A percentile compares a stretch with the other conserved stretches of the same genome.
Evolutionary conservation across 2,888 invertebrate genomes (phyloP).

Genomic region (Amphipyra berbera): DNA sequence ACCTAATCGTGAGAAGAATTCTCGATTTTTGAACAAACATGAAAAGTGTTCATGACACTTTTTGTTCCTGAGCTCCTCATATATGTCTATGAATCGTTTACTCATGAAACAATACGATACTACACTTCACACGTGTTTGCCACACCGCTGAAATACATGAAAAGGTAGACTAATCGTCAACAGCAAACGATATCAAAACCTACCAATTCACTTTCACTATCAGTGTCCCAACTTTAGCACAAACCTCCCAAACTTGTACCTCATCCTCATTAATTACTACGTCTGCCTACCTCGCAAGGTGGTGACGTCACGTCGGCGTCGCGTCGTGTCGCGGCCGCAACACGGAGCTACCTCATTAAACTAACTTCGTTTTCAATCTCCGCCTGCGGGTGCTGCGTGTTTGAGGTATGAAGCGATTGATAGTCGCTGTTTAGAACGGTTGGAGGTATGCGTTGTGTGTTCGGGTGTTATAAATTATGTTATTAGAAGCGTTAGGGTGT

Average conservation of each 20-base stretch:
- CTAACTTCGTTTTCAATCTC: constrained; percentile 60
- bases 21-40: too few relatives aligned
- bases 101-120: too few relatives aligned
- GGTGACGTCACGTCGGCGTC: constrained; percentile 24
- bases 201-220: background rate
- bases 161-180: too few relatives aligned
- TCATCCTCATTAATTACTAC: constrained; percentile 43
- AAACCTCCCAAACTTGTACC: constrained; percentile 14
- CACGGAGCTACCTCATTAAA: constrained; percentile 57
- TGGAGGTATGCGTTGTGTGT: constrained; percentile 24
- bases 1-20: too few relatives aligned
- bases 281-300: constrained; percentile 42
- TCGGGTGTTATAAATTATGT: constrained; percentile 31
- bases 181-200: too few relatives aligned
- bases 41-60: too few relatives aligned
- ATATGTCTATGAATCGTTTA: too few relatives aligned
- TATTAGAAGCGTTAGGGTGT: constrained; percentile 1
- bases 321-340: constrained; percentile 29
- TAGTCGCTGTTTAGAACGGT: constrained; percentile 31
- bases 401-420: constrained; percentile 52
- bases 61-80: too few relatives aligned
- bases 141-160: too few relatives aligned
- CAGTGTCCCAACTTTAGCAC: constrained; percentile 16
- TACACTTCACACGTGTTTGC: too few relatives aligned
- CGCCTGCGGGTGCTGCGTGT: constrained; percentile 43